Base-by-base conservation (phyloP, 2,888 invertebrate species). In the Agapostemon virescens region DNA sequence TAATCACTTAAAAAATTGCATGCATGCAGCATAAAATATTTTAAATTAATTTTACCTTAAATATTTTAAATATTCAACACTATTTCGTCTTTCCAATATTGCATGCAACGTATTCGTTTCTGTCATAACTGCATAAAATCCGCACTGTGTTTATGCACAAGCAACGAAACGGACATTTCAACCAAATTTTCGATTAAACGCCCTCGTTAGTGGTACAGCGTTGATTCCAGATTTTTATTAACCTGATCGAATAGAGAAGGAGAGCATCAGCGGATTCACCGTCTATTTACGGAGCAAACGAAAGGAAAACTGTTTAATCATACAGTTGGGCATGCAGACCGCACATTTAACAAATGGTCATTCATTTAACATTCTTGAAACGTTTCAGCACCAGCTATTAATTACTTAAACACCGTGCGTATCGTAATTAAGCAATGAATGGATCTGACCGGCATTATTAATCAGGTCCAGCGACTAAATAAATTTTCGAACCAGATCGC, bases 341-440 rank as follows among this genome's bases (percentile, higher is more conserved):
- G 30, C 58, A 1, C 20, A 61, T 61, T 61, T 61, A 30, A 61
- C 33, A 61, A 61, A 61, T 20, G 33, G 11, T 20, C 20, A 11
- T 33, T 30, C 61, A 4, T 61, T 64, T 17, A 40, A 40, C 45
- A 26, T 67, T 30, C 30, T 30, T 20, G 40, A 66, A 66, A 66
- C 66, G 26, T 42, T 42, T 66, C 42, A 26, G 26, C 26, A 9
- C 61, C 61, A 11, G 61, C 30, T 61, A 66, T 26, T 42, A 42
- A 66, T 42, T 66, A 66, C 23, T 66, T 61, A 61, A 61, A 61
- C 61, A 61, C 61, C 61, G 61, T 61, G 61, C 40, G 26, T 23
- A 42, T 42, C 69, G 58, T 20, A 26, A 23, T 40, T 20, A 13
- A 70, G 58, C 30, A 15, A 40, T 20, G 38, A 70, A 58, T 17